A percentile compares a stretch with the other conserved stretches of the same genome.
These are phyloP conservation scores for Halichoeres trimaculatus DNA, from an alignment of 2,113 vertebrate genomes.

Conservation along the genomic window DNA sequence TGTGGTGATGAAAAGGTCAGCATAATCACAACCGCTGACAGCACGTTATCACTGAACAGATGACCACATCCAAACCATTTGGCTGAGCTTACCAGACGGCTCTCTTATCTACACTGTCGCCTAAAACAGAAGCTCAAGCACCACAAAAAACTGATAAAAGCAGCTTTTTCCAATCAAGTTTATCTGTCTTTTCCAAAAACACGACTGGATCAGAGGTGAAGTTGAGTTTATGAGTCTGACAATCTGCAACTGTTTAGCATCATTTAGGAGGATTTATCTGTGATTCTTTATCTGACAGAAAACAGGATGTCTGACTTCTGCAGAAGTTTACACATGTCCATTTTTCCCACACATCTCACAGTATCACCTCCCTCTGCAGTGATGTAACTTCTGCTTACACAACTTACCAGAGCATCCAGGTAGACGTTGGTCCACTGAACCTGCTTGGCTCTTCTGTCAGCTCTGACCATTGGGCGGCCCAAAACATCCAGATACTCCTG, in stretches of 20 bases:
- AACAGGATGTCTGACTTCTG: constrained; percentile 26
- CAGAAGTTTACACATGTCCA: not conserved
- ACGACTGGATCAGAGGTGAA: constrained; percentile 21
- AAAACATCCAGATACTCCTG: constrained; percentile 98
- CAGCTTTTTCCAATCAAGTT: constrained; percentile 5
- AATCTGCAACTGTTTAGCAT: constrained; percentile 19
- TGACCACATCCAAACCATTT: constrained; percentile 49
- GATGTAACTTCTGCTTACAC: not conserved
- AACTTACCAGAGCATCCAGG: constrained; percentile 93
- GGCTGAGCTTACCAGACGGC: constrained; percentile 37
- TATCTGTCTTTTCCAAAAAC: constrained; percentile 22
- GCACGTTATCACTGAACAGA: constrained; percentile 52
- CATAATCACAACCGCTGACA: constrained; percentile 22
- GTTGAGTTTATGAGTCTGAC: constrained; percentile 30
- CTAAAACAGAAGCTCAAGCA: constrained; percentile 19
- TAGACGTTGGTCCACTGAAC: constrained; percentile 99
- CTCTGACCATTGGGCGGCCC: constrained; percentile 96
- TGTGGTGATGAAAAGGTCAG: constrained; percentile 18
- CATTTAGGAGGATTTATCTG: constrained; percentile 15
- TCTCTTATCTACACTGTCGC: constrained; percentile 55
- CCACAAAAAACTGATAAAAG: not conserved
- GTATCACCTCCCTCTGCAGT: not conserved
- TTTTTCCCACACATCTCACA: not conserved
- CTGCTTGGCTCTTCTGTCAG: constrained; percentile 88
- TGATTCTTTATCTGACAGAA: constrained; percentile 34